A percentile compares a stretch with the other conserved stretches of the same genome.
These are phyloP conservation scores for Diloba caeruleocephala DNA, from an alignment of 2,888 invertebrate species.

Conservation along the genomic window DNA sequence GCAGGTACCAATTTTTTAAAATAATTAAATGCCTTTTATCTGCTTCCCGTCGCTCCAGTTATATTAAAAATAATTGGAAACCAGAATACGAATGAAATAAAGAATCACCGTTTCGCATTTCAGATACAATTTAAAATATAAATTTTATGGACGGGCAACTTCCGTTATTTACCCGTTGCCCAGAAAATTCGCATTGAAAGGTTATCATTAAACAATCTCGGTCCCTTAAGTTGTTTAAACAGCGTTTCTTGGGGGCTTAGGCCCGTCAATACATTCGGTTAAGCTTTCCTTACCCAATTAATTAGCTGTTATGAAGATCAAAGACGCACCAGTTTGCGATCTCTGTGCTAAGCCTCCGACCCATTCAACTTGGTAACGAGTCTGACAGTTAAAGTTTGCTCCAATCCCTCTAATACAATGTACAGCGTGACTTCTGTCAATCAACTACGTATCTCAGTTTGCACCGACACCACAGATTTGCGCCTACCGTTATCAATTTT, in stretches of 20 bases:
- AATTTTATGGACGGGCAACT: slow-evolving; percentile 37
- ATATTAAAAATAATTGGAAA: slow-evolving; percentile 54
- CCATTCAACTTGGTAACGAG: slow-evolving; percentile 77
- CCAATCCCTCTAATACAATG: slow-evolving; percentile 73
- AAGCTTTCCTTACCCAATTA: slow-evolving; percentile 81
- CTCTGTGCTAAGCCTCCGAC: slow-evolving; percentile 72
- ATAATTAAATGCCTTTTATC: slow-evolving; percentile 42
- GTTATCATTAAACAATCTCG: slow-evolving; percentile 67
- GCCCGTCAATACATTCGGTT: slow-evolving; percentile 76
- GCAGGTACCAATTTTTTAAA: slow-evolving; percentile 27
- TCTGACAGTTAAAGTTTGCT: slow-evolving; percentile 80
- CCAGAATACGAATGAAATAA: slow-evolving; percentile 45
- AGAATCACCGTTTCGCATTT: slow-evolving; percentile 40
- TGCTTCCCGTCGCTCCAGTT: slow-evolving; percentile 34
- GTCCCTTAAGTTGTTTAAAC: slow-evolving; percentile 62
- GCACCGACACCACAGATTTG: slow-evolving; percentile 62
- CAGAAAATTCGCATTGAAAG: slow-evolving; percentile 45
- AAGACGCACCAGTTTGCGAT: slow-evolving; percentile 76
- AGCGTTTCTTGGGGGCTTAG: slow-evolving; percentile 53
- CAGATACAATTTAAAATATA: slow-evolving; percentile 48
- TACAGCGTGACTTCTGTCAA: slow-evolving; percentile 78
- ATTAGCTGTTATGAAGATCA: slow-evolving; percentile 85
- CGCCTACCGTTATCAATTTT: slow-evolving; percentile 48
- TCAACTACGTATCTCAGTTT: slow-evolving; percentile 72
- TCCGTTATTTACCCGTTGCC: slow-evolving; percentile 41